Conservation (phyloP, 2,888 invertebrate genomes). For the Leucophora obtusa region DNA sequence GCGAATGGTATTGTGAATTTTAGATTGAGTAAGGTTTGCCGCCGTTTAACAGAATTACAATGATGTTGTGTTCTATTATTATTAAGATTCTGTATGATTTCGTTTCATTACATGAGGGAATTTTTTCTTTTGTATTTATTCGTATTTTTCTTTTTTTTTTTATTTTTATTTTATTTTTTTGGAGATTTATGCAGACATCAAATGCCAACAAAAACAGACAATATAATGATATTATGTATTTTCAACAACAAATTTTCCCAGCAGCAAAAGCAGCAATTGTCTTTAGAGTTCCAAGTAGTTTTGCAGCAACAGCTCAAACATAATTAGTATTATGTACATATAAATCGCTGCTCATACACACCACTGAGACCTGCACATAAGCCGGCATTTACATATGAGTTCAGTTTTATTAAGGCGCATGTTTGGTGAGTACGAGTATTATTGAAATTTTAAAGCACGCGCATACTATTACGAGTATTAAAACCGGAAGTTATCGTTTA, state of each 20-base stretch:
- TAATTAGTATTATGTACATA: constrained; percentile 11
- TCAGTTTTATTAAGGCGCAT: constrained; percentile 23
- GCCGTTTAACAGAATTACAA: constrained; percentile 61
- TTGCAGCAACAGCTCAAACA: constrained; percentile 52
- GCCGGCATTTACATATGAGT: constrained; percentile 52
- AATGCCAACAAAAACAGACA: constrained; percentile 11
- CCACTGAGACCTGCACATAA: background rate
- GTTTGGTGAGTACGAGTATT: constrained; percentile 16
- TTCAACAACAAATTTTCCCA: background rate
- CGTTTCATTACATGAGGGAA: background rate
- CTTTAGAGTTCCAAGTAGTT: no score
- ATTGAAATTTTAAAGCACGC: constrained; percentile 12
- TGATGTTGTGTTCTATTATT: constrained; percentile 39
- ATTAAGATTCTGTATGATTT: constrained; percentile 44
- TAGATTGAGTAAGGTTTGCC: constrained; percentile 75
- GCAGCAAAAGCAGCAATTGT: background rate
- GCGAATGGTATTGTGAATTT: constrained; percentile 75
- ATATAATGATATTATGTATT: constrained; percentile 1
- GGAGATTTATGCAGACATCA: constrained; percentile 60
- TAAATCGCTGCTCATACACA: background rate
- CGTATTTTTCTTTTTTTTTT: constrained; percentile 27
- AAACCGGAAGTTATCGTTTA: constrained; percentile 60
- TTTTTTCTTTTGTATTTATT: constrained; percentile 26
- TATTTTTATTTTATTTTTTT: constrained; percentile 52
- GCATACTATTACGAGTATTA: constrained; percentile 45